Base-by-base conservation (phyloP, 2,797 vertebrate genomes). In the Peromyscus eremicus region DNA sequence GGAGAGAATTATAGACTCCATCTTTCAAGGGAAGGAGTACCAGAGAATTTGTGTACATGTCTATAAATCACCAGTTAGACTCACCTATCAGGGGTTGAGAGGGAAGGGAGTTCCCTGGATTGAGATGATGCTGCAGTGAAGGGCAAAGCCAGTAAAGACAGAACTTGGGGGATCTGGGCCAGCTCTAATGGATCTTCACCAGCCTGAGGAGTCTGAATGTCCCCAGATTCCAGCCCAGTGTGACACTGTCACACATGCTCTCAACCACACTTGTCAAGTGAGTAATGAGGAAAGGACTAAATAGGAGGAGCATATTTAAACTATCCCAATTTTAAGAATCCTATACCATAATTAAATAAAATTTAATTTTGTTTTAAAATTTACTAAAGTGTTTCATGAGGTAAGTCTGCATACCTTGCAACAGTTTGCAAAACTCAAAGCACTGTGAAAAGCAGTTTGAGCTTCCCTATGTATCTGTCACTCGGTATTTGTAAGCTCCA, bases 391-490 rank as follows among this genome's bases (percentile, higher is more conserved):
- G 12, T 60, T 77, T 94, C 49, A 71, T 1, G 0, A 66, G 34
- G n/a, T 9, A 16, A 37, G 1, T 73, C 46, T 83, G n/a, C 81
- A 57, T 1, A 55, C 66, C 92, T 95, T 6, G 70, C 68, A 87
- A 85, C 6, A 94, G 37, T 90, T 89, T 10, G 60, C 13, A 43
- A 76, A 81, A 70, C 32, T 23, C 80, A 92, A 93, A 86, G 52
- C 17, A 55, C 64, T 10, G 49, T 76, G 40, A 37, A 91, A 94
- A 70, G 43, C 40, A 68, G 6, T 49, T 52, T 87, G 83, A 93
- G 91, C 27, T 55, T 55, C n/a, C 14, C 49, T 19, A 3, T 5
- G 5, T 32, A 0, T 87, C 49, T 91, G 21, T 43, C 40, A 40
- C 46, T 92, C 27, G 25, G 43, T 43, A 43, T 68, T 57, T 52